Conservation (phyloP, 1,140 invertebrate species). For the Patella vulgata region DNA sequence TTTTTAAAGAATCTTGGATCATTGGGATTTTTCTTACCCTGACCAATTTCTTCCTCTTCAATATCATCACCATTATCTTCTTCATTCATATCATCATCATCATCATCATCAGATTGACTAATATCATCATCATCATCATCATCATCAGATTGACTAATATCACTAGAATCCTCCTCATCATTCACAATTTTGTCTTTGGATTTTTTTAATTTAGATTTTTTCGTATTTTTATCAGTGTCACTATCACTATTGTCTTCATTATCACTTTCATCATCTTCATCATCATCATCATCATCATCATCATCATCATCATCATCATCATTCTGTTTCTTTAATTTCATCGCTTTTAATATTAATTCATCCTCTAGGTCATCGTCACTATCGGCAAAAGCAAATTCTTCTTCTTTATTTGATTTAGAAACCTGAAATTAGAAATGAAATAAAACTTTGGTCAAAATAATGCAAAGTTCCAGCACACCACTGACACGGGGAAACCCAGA, state of each 20-base stretch:
- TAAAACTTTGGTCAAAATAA: no score
- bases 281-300: slow-evolving; percentile 15
- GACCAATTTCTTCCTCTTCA: slow-evolving; percentile 16
- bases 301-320: slow-evolving; percentile 3
- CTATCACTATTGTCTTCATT: slow-evolving; percentile 34
- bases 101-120: slow-evolving; percentile 42
- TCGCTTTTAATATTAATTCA: slow-evolving; percentile 36
- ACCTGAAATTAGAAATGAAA: no score
- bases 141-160: no score
- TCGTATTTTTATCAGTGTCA: slow-evolving; percentile 14
- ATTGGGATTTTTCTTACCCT: slow-evolving; percentile 24
- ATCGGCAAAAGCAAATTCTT: slow-evolving; percentile 14
- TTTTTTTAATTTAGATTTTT: no score
- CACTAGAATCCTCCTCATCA: no score
- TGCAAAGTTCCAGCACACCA: no score
- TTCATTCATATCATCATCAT: slow-evolving; percentile 29
- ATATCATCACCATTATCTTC: slow-evolving; percentile 40
- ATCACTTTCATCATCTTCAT: slow-evolving; percentile 40
- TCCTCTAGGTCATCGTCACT: slow-evolving; percentile 62
- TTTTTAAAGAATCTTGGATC: no score
- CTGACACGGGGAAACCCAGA: no score
- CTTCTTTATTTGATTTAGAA: slow-evolving; percentile 41
- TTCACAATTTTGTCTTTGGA: no score
- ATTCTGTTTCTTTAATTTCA: neutral
- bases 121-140: slow-evolving; percentile 37